Conservation (phyloP, 2,797 vertebrate genomes). For the Premnoplex brunnescens region DNA sequence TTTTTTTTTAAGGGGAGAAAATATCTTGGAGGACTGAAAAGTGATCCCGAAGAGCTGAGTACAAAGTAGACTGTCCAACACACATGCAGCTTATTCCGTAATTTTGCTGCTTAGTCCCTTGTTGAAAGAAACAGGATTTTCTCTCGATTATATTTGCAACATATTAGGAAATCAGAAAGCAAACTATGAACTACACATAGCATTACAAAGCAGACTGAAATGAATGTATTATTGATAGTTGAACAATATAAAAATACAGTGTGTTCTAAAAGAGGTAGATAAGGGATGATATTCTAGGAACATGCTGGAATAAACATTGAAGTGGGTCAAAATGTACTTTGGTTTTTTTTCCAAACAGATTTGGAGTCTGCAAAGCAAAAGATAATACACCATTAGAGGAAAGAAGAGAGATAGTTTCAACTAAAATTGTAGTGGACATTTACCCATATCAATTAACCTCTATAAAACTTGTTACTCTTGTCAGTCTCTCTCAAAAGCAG, state of each 20-base stretch:
- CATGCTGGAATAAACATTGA: neutral
- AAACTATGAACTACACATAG: neutral
- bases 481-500: slow-evolving; percentile 62
- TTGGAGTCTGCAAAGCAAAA: slow-evolving; percentile 6
- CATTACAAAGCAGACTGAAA: neutral
- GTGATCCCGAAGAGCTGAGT: neutral
- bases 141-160: neutral
- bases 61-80: neutral
- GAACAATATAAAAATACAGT: neutral
- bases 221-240: neutral
- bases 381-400: slow-evolving; percentile 35
- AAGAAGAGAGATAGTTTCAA: slow-evolving; percentile 39
- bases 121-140: slow-evolving; percentile 16
- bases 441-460: slow-evolving; percentile 64
- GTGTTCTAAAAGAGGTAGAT: neutral
- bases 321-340: neutral
- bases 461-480: slow-evolving; percentile 41
- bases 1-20: neutral
- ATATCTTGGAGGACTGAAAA: neutral
- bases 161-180: neutral
- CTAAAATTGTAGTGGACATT: slow-evolving; percentile 50
- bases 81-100: neutral
- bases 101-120: slow-evolving; percentile 11
- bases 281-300: neutral
- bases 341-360: neutral